Conservation (phyloP, 2,113 vertebrate species). For the Lagopus muta region DNA sequence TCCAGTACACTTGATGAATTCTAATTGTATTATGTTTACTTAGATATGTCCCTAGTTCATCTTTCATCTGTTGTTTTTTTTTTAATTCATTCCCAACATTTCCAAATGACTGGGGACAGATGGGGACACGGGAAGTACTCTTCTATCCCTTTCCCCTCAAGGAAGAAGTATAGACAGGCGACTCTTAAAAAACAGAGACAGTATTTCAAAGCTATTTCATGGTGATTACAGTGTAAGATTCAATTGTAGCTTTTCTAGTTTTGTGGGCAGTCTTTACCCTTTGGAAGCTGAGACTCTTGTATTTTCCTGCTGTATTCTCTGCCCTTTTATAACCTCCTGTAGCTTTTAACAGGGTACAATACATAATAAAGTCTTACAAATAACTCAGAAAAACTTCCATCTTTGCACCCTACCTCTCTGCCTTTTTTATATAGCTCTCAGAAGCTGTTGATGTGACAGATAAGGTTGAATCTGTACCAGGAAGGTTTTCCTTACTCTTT, state of each 20-base stretch:
- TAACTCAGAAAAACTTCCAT: neutral
- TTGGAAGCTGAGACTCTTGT: neutral
- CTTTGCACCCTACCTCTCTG: neutral
- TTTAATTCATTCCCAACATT: neutral
- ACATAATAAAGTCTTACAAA: neutral
- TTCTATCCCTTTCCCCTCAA: neutral
- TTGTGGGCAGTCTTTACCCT: neutral
- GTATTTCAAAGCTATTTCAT: neutral
- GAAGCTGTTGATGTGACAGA: fast-evolving
- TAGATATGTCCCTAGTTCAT: constrained; percentile 18
- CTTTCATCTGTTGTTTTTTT: neutral
- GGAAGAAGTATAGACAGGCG: neutral
- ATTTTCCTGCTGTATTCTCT: neutral
- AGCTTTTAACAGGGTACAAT: neutral
- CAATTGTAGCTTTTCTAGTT: neutral
- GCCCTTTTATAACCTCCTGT: neutral
- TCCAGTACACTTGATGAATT: constrained; percentile 43
- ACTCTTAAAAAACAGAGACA: neutral
- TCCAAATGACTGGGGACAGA: neutral
- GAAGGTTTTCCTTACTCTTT: neutral
- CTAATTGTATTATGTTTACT: constrained; percentile 37
- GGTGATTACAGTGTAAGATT: neutral
- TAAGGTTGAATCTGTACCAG: neutral
- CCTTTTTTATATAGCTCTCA: neutral
- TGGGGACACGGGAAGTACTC: neutral